phyloP scores from a whole-genome alignment of 2,113 vertebrate species.

The Erythrocercus mccallii region DNA sequence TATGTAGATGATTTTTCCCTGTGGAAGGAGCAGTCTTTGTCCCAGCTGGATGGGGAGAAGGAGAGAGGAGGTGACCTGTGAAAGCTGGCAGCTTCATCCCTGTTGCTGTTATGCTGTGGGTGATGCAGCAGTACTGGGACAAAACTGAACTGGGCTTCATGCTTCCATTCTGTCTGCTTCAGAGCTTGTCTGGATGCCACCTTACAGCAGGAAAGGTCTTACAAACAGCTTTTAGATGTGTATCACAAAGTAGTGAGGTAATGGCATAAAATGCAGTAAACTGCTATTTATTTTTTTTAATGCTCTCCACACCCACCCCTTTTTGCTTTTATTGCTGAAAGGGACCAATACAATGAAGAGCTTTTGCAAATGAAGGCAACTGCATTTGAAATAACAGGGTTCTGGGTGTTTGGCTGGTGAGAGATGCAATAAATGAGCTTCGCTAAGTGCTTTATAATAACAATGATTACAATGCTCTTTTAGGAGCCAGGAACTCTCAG shows the following conservation, averaged over 20 bases:
- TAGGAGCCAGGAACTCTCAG: conserved; percentile 37
- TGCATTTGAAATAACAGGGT: conserved; percentile 63
- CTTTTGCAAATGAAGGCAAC: conserved; percentile 39
- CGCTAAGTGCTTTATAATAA: conserved; percentile 66
- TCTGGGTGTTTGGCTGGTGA: conserved; percentile 48
- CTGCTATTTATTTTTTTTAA: conserved; percentile 4
- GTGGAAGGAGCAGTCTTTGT: not conserved
- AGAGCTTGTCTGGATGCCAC: not conserved
- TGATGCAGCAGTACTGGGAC: not conserved
- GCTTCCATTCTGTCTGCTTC: not conserved
- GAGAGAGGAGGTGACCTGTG: not conserved
- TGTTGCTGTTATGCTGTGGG: not conserved
- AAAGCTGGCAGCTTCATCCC: not conserved
- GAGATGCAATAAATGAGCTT: conserved; percentile 55
- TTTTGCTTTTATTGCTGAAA: conserved; percentile 21
- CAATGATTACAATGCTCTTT: conserved; percentile 52
- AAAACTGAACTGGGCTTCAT: not conserved
- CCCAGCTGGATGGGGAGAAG: not conserved
- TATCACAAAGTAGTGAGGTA: conserved; percentile 29
- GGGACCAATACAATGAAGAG: conserved; percentile 38
- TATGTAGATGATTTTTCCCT: not conserved
- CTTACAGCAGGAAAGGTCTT: not conserved
- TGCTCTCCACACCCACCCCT: not conserved
- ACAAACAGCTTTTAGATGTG: conserved; percentile 23
- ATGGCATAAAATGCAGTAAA: conserved; percentile 28